A percentile compares a stretch with the other conserved stretches of the same genome.
Conservation (phyloP, 2,113 vertebrate genomes). For the Gopherus evgoodei region DNA sequence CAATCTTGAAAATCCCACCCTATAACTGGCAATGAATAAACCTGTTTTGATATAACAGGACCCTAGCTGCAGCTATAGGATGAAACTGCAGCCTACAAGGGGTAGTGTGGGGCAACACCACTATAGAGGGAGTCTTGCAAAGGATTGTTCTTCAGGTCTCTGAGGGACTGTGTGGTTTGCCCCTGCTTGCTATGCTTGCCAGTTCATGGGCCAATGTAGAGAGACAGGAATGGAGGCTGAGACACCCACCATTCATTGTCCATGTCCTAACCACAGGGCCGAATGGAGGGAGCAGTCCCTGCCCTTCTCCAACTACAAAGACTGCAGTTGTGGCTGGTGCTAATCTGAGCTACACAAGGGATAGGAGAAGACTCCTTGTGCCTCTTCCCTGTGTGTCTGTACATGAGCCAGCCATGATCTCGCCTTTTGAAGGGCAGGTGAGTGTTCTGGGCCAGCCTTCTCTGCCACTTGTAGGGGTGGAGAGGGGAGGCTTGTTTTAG, state of each 20-base stretch:
- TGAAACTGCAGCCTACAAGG: neutral
- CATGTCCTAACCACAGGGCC: neutral
- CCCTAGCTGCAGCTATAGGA: neutral
- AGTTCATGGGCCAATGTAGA: neutral
- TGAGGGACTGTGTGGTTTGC: neutral
- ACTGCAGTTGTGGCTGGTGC: neutral
- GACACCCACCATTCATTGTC: neutral
- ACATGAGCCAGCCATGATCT: neutral
- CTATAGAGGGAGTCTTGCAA: neutral
- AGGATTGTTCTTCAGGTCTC: neutral
- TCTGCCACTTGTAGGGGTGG: neutral
- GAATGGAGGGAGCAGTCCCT: neutral
- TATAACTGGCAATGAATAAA: neutral
- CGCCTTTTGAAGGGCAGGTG: rapidly evolving
- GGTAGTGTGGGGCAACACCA: neutral
- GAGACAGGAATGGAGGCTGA: neutral
- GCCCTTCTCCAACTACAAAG: neutral
- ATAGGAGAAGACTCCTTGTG: neutral
- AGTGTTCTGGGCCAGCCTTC: neutral
- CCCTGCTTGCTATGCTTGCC: neutral
- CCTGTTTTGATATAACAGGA: neutral
- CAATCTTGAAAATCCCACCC: neutral
- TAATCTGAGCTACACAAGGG: neutral
- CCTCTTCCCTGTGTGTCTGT: neutral
- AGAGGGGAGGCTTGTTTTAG: neutral